A percentile compares a stretch with the other conserved stretches of the same genome.
phyloP scores from a whole-genome alignment of 2,888 invertebrate species.

The Aplocera efformata region DNA sequence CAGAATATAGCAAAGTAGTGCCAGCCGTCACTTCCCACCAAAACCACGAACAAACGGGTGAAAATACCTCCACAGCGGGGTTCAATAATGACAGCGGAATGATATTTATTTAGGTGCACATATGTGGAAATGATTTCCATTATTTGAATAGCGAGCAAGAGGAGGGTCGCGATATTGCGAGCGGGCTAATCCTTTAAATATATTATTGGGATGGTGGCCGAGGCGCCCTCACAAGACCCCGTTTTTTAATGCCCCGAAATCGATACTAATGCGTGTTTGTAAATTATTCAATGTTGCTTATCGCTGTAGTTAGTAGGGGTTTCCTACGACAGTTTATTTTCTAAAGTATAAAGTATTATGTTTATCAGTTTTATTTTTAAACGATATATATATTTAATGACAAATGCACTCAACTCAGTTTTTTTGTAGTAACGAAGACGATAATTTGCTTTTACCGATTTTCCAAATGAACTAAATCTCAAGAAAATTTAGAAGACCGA shows the following conservation, averaged over 20 bases:
- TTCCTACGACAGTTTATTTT: not conserved
- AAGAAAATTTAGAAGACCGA: too few relatives aligned
- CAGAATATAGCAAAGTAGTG: slow-evolving; percentile 16
- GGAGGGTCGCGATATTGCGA: slow-evolving; percentile 77
- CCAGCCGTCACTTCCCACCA: slow-evolving; percentile 45
- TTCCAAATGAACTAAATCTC: too few relatives aligned
- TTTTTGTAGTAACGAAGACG: too few relatives aligned
- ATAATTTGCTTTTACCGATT: too few relatives aligned
- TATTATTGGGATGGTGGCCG: slow-evolving; percentile 76
- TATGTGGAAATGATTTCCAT: slow-evolving; percentile 78
- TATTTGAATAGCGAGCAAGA: slow-evolving; percentile 29
- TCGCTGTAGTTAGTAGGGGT: slow-evolving; percentile 1
- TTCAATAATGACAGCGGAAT: slow-evolving; percentile 71
- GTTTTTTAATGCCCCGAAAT: slow-evolving; percentile 69
- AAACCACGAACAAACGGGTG: slow-evolving; percentile 60
- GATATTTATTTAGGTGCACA: slow-evolving; percentile 79
- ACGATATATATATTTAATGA: too few relatives aligned
- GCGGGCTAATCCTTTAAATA: slow-evolving; percentile 79
- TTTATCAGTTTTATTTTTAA: too few relatives aligned
- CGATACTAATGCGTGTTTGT: slow-evolving; percentile 64
- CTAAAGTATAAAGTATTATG: too few relatives aligned
- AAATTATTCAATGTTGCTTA: slow-evolving; percentile 37
- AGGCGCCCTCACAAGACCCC: slow-evolving; percentile 57
- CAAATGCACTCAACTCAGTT: too few relatives aligned
- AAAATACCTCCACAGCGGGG: slow-evolving; percentile 66